These are phyloP conservation scores for Apostichopus californicus DNA, from an alignment of 35 echinoderm and acorn worm species.

Conservation along the genomic window DNA sequence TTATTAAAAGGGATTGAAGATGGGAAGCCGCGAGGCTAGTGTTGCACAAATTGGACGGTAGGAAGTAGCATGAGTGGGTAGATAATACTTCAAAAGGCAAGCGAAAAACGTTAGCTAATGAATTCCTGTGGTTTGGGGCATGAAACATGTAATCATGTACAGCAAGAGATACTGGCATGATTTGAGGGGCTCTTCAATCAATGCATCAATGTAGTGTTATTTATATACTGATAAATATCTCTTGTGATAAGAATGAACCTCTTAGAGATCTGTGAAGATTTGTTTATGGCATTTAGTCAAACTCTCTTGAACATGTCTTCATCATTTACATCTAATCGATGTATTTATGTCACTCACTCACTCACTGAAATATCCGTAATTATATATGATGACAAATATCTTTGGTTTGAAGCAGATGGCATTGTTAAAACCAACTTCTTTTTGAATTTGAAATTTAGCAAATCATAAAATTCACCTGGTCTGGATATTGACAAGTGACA, in stretches of 20 bases:
- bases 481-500: too few species aligned
- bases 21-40: neutral
- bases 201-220: neutral
- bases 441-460: too few species aligned
- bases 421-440: too few species aligned
- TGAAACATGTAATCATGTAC: neutral
- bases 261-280: neutral
- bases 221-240: neutral
- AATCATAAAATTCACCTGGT: too few species aligned
- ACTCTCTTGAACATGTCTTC: too few species aligned
- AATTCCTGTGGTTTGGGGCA: constrained; percentile 24
- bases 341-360: too few species aligned
- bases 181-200: neutral
- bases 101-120: neutral
- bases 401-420: too few species aligned
- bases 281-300: too few species aligned
- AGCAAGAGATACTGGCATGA: neutral
- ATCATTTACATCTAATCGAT: too few species aligned
- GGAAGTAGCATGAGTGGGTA: neutral
- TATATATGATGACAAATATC: too few species aligned
- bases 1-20: constrained; percentile 44
- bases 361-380: too few species aligned
- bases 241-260: neutral
- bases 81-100: neutral
- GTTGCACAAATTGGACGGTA: neutral